A percentile compares a stretch with the other conserved stretches of the same genome.
Evolutionary conservation across 1,140 invertebrate genomes (phyloP).

Genomic region (Lethrus apterus): DNA sequence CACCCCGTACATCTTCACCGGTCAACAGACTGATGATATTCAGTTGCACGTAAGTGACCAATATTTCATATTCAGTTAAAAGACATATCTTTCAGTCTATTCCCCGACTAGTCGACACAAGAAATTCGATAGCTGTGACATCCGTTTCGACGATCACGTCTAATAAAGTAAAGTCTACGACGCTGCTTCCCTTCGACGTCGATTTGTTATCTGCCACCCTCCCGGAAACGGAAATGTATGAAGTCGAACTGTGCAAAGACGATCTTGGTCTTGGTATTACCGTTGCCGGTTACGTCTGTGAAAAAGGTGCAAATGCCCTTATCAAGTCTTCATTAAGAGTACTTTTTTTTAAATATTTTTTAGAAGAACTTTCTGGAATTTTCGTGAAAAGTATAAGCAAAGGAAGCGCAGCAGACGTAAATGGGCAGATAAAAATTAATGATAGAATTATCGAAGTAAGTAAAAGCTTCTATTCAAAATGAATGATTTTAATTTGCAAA

Average conservation of each 20-base stretch:
- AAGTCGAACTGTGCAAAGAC: constrained; percentile 75
- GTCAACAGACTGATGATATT: constrained; percentile 27
- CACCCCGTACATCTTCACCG: constrained; percentile 27
- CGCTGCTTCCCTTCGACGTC: not conserved
- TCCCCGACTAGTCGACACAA: constrained; percentile 6
- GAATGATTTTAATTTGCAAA: constrained; percentile 8
- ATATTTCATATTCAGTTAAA: not conserved
- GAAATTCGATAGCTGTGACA: constrained; percentile 32
- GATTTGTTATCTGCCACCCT: constrained; percentile 38
- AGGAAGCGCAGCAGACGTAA: constrained; percentile 85
- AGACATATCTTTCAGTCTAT: constrained; percentile 1
- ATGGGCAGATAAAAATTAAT: constrained; percentile 83
- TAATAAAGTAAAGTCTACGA: too few species aligned
- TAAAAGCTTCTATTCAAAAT: too few species aligned
- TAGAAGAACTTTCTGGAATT: constrained; percentile 92
- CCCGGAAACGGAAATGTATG: constrained; percentile 82
- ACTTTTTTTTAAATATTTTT: constrained; percentile 9
- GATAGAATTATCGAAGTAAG: constrained; percentile 80
- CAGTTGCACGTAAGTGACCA: constrained; percentile 31
- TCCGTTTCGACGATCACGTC: too few species aligned
- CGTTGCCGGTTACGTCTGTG: constrained; percentile 90
- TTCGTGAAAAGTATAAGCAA: constrained; percentile 94
- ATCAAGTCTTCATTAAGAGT: not conserved
- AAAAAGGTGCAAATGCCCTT: constrained; percentile 54
- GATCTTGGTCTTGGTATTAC: constrained; percentile 89